These are phyloP conservation scores for Andrena hattorfiana DNA, from an alignment of 2,888 invertebrate species.

Conservation along the genomic window DNA sequence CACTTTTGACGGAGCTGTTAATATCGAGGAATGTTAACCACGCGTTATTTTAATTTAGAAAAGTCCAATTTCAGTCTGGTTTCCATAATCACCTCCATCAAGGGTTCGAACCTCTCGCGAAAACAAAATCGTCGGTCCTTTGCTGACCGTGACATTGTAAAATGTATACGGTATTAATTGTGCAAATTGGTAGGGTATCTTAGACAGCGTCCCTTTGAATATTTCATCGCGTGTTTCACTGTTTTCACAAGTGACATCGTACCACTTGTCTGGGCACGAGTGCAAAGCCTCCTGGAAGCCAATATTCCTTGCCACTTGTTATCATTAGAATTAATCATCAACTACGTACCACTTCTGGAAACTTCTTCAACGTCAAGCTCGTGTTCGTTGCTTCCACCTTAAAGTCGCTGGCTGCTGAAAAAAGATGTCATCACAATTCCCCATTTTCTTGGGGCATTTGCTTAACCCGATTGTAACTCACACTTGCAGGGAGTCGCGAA, in stretches of 20 bases:
- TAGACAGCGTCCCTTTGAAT: neutral
- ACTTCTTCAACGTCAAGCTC: constrained; percentile 43
- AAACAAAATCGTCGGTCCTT: constrained; percentile 17
- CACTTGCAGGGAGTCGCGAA: constrained; percentile 65
- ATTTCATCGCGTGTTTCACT: neutral
- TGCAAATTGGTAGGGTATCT: constrained; percentile 56
- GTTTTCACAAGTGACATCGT: constrained; percentile 48
- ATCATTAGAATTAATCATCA: neutral
- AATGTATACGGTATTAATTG: constrained; percentile 42
- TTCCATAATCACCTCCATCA: constrained; percentile 66
- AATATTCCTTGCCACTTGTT: neutral
- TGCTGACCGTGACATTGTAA: constrained; percentile 52
- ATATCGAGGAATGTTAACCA: neutral
- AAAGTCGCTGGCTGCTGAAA: constrained; percentile 46
- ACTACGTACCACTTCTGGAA: neutral
- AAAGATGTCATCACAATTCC: neutral
- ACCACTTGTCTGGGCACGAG: constrained; percentile 70
- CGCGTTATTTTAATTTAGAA: neutral
- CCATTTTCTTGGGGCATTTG: neutral
- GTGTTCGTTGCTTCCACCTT: constrained; percentile 38
- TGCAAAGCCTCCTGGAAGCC: constrained; percentile 23
- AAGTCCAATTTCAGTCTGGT: neutral
- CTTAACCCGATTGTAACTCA: constrained; percentile 36
- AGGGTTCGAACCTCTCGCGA: constrained; percentile 54
- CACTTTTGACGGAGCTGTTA: constrained; percentile 65